These are phyloP conservation scores for Felis catus DNA, from an alignment of 2,113 vertebrate species.

Conservation along the genomic window DNA sequence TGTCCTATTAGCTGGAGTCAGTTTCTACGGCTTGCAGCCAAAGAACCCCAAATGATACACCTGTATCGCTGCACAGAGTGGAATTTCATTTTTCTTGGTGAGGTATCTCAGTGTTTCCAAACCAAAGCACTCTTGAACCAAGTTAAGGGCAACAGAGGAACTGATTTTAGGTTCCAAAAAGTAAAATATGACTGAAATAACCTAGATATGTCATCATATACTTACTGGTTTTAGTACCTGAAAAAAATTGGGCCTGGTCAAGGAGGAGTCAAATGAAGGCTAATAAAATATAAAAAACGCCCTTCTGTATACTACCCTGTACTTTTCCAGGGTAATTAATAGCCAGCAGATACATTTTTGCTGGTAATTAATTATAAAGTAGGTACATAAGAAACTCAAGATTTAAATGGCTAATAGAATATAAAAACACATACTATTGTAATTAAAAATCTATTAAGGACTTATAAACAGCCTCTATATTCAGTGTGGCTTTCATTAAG, in stretches of 20 bases:
- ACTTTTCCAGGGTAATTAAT: background rate
- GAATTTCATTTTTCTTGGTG: background rate
- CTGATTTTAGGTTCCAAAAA: background rate
- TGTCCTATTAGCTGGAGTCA: background rate
- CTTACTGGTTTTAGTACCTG: background rate
- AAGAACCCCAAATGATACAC: background rate
- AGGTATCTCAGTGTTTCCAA: background rate
- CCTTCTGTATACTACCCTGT: background rate
- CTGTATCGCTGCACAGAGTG: background rate
- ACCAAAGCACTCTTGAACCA: background rate
- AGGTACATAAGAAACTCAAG: slow-evolving; percentile 2
- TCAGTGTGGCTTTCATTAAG: background rate
- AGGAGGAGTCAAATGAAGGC: background rate
- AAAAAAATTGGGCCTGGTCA: background rate
- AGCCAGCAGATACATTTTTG: background rate
- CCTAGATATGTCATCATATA: background rate
- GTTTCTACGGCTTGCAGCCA: background rate
- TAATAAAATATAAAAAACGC: background rate
- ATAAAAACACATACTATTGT: background rate
- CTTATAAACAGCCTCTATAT: background rate
- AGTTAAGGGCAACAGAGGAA: background rate
- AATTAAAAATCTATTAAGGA: slow-evolving; percentile 8
- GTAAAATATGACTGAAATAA: background rate
- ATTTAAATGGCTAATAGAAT: background rate
- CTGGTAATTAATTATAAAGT: background rate